phyloP scores from a whole-genome alignment of 2,888 invertebrate genomes.

The Stenodema calcarata region DNA sequence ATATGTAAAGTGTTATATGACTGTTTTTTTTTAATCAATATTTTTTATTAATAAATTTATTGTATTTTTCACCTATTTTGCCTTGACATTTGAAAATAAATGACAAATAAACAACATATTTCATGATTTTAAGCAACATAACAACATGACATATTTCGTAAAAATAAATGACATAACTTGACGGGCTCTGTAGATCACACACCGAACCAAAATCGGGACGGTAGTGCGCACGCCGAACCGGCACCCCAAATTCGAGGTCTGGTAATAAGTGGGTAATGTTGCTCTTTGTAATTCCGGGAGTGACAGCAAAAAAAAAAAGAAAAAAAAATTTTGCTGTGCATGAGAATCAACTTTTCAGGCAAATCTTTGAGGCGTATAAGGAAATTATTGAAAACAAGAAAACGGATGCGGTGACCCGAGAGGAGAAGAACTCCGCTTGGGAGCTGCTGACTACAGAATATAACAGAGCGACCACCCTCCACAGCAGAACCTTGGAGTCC shows the following conservation, averaged over 20 bases:
- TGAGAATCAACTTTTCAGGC: too few species aligned
- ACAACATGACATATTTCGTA: neutral
- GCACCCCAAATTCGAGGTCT: too few species aligned
- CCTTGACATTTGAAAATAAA: neutral
- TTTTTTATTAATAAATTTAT: neutral
- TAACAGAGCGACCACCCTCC: neutral
- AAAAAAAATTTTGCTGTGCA: too few species aligned
- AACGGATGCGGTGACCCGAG: neutral
- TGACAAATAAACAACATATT: neutral
- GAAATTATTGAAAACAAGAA: neutral
- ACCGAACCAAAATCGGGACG: too few species aligned
- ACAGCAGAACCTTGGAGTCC: neutral
- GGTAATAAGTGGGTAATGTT: too few species aligned
- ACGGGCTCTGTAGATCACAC: neutral
- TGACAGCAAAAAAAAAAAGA: too few species aligned
- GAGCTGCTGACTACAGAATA: neutral
- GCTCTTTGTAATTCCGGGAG: too few species aligned
- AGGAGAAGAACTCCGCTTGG: neutral
- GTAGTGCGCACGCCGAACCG: too few species aligned
- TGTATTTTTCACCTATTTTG: neutral
- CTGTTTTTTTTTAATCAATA: neutral
- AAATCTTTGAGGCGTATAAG: too few species aligned
- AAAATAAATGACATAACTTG: neutral
- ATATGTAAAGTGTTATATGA: neutral
- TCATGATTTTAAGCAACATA: neutral